These are phyloP conservation scores for Drosophila nigricruria DNA, from an alignment of 2,888 invertebrate genomes.

Conservation along the genomic window DNA sequence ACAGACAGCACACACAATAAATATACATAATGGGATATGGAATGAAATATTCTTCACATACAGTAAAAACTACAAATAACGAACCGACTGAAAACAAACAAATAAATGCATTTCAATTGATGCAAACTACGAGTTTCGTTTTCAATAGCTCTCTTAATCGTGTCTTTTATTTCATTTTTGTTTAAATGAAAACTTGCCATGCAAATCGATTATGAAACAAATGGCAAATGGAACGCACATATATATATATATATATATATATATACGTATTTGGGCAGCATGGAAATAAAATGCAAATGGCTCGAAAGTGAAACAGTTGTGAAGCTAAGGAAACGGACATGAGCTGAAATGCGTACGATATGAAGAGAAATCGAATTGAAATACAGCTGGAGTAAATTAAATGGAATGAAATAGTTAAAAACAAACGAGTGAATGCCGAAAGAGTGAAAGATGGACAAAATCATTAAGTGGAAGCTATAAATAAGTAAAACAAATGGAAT, in stretches of 20 bases:
- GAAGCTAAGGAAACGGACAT: slow-evolving; percentile 11
- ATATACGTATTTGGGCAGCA: background rate
- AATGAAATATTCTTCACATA: slow-evolving; percentile 8
- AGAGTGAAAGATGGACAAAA: background rate
- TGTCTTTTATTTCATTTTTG: background rate
- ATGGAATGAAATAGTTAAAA: slow-evolving; percentile 3
- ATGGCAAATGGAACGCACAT: slow-evolving; percentile 6
- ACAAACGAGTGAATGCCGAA: background rate
- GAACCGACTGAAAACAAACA: background rate
- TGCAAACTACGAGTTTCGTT: slow-evolving; percentile 3
- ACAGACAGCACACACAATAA: slow-evolving; percentile 33
- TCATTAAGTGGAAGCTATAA: background rate
- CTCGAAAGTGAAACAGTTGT: slow-evolving; percentile 6
- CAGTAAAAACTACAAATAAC: slow-evolving; percentile 3
- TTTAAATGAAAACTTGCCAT: slow-evolving; percentile 7
- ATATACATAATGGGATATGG: slow-evolving; percentile 28
- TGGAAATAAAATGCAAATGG: slow-evolving; percentile 5
- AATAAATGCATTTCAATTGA: slow-evolving; percentile 14
- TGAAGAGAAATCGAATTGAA: slow-evolving; percentile 12
- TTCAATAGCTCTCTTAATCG: slow-evolving; percentile 1
- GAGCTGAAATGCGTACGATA: slow-evolving; percentile 11
- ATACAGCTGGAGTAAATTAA: background rate
- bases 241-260: background rate
- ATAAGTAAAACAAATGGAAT: background rate
- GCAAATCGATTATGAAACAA: slow-evolving; percentile 16